A percentile compares a stretch with the other conserved stretches of the same genome.
Evolutionary conservation across 2,888 invertebrate genomes (phyloP).

Genomic region (Eristalinus sepulchralis): DNA sequence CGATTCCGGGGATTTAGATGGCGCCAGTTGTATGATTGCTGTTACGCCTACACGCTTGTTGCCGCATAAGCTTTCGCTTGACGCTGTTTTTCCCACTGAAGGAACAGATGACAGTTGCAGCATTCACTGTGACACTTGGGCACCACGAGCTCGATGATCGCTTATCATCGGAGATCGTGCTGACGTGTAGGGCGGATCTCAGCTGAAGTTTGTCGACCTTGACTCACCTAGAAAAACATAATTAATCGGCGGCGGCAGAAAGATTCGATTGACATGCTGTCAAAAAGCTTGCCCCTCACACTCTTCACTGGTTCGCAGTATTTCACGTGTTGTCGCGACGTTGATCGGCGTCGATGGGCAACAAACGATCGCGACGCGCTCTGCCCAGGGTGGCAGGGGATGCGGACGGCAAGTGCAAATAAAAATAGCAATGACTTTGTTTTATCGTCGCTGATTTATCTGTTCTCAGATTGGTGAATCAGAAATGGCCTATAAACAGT

Average conservation of each 20-base stretch:
- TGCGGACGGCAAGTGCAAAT: not conserved
- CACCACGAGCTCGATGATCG: conserved; percentile 32
- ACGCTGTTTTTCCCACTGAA: not conserved
- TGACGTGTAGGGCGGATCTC: not conserved
- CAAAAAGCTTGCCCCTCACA: conserved; percentile 18
- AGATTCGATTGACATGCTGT: conserved; percentile 58
- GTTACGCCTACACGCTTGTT: conserved; percentile 13
- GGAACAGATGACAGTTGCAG: not conserved
- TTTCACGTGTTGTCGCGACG: not conserved
- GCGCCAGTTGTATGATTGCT: conserved; percentile 37
- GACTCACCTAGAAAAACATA: conserved; percentile 51
- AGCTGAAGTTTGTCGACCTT: conserved; percentile 62
- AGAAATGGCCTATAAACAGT: conserved; percentile 30
- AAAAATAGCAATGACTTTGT: conserved; percentile 48
- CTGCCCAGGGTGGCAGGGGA: not conserved
- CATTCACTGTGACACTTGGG: not conserved
- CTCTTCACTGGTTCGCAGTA: not conserved
- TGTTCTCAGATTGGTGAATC: conserved; percentile 2
- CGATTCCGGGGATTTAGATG: conserved; percentile 36
- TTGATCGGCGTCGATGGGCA: not conserved
- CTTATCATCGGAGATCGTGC: conserved; percentile 5
- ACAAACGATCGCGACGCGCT: too few species aligned
- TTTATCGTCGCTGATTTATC: not conserved
- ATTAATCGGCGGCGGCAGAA: conserved; percentile 42
- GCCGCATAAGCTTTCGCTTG: not conserved